Evolutionary conservation across 2,113 vertebrate genomes (phyloP).

Genomic region (Hipposideros armiger): DNA sequence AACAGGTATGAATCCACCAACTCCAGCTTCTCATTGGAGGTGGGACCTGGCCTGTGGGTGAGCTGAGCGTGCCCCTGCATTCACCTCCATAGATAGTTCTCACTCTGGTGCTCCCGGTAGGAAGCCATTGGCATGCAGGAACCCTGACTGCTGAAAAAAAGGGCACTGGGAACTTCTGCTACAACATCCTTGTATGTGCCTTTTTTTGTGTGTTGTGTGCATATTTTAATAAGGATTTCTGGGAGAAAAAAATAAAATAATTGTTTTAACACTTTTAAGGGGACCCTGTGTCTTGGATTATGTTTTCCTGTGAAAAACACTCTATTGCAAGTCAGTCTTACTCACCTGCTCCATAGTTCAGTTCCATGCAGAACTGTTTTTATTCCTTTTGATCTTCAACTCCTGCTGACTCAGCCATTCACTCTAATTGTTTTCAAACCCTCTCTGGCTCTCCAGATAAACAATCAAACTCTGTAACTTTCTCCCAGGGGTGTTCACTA

Average conservation of each 20-base stretch:
- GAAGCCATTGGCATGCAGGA: rapidly evolving
- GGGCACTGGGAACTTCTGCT: background rate
- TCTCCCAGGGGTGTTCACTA: background rate
- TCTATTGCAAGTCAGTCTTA: background rate
- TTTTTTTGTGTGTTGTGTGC: background rate
- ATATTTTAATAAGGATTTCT: background rate
- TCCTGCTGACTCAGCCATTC: background rate
- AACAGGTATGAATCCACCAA: background rate
- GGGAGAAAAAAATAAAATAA: background rate
- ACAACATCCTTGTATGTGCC: rapidly evolving
- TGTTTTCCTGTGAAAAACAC: background rate
- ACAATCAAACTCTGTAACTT: background rate
- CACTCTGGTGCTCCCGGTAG: rapidly evolving
- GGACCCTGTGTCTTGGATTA: background rate
- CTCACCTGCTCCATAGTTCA: background rate
- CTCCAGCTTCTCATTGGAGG: background rate
- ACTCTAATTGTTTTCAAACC: background rate
- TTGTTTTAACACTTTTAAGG: background rate
- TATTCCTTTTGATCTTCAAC: background rate
- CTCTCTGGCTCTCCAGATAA: background rate
- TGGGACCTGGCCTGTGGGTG: background rate
- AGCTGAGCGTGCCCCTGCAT: background rate
- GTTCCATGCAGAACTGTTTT: background rate
- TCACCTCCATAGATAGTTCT: background rate
- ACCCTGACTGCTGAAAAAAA: background rate